Base-by-base conservation (phyloP, 2,113 vertebrate genomes). In the Spea multiplicata region DNA sequence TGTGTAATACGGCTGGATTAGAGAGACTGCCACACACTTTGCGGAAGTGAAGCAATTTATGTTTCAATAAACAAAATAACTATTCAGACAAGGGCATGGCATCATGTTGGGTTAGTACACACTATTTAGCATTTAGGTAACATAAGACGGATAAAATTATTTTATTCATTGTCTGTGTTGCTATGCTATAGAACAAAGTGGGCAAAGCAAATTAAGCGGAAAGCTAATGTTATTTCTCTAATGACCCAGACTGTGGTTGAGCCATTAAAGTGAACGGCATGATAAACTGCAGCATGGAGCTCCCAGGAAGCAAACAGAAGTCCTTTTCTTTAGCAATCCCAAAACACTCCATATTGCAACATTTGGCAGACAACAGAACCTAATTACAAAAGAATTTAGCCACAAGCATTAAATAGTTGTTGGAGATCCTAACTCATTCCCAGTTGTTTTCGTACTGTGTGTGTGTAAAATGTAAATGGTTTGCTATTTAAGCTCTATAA, bases 81-180 rank as follows among this genome's bases (percentile, higher is more conserved):
- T 30, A 30, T 30, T 30, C 30, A 30, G 30, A 30, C 30, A 30
- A 30, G 30, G 30, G 30, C 30, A 30, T 30, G 30, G 30, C 30
- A 30, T 30, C 30, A 30, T 30, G 30, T 30, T 30, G 30, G 30
- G 30, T 30, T 30, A 30, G 30, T 30, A n/a, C n/a, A n/a, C n/a
- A n/a, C n/a, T n/a, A 30, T 30, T 30, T 30, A 30, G 30, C 30
- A 83, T 86, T 85, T 76, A 57, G 0, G 52, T 80, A 61, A 68
- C 88, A 78, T 85, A 88, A 88, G 90, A 86, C 83, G 83, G 83
- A 89, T 87, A 76, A 82, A 83, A 88, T 76, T 64, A 81, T 83
- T 83, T 62, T 44, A 47, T 46, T 66, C 70, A 53, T 52, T 88
- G 46, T 84, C 68, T 14, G 16, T 71, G 4, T 53, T 83, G 71